phyloP scores from a whole-genome alignment of 2,113 vertebrate species.

The Ictalurus punctatus region DNA sequence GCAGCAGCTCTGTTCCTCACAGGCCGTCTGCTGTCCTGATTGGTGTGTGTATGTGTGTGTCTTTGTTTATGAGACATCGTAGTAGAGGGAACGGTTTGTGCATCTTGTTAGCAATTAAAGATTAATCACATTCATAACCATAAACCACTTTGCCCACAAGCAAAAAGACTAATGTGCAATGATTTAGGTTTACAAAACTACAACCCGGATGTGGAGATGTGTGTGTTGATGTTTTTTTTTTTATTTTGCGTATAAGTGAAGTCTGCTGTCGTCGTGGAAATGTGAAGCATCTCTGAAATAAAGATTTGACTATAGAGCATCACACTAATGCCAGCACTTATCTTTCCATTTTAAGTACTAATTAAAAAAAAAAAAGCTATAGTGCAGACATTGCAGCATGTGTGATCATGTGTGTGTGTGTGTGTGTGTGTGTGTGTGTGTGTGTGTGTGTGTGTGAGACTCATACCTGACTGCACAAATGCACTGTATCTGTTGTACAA shows the following conservation, averaged over 20 bases:
- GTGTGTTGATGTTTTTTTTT: background rate
- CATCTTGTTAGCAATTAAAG: slow-evolving; percentile 14
- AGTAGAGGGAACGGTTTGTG: background rate
- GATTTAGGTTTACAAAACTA: background rate
- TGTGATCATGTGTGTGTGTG: background rate
- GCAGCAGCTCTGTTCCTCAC: background rate
- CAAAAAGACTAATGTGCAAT: background rate
- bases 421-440: slow-evolving; percentile 10
- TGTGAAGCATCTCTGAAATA: background rate
- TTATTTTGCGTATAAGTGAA: background rate
- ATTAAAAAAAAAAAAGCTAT: background rate
- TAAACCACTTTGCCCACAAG: background rate
- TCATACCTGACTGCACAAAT: slow-evolving; percentile 60
- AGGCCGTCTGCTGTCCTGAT: background rate
- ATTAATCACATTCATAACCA: background rate
- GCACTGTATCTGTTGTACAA: slow-evolving; percentile 57
- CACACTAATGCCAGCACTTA: background rate
- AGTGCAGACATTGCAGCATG: background rate
- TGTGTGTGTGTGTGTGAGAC: slow-evolving; percentile 7
- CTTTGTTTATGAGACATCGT: background rate
- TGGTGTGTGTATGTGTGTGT: background rate
- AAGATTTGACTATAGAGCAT: background rate
- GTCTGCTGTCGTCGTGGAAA: background rate
- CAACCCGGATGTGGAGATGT: background rate
- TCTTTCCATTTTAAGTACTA: background rate